Evolutionary conservation across 2,888 invertebrate genomes (phyloP), one percentile per base, ranked within the genome.

Genomic region (Conchocele bisecta): DNA sequence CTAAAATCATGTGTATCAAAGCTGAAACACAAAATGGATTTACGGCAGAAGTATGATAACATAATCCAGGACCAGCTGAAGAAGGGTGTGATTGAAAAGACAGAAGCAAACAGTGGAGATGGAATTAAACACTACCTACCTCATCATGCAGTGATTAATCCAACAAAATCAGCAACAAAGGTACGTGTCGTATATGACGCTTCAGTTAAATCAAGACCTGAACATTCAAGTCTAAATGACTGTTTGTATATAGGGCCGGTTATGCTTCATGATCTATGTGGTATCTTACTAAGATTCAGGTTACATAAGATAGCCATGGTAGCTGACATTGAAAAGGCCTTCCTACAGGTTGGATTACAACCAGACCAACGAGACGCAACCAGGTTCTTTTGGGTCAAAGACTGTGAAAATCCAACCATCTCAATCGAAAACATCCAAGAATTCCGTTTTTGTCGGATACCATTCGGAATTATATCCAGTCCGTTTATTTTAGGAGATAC

Each of bases 71-170:
- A 42, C 42, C n/a, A 42, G 42, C n/a, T 42, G 7, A 6, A n/a
- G 22, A 42, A 42, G n/a, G 67, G 72, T 13, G 35, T 61, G 1
- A 68, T 68, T 17, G 68, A 73, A 37, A 61, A 63, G 28, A 57
- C 61, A 15, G 37, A 28, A 13, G 26, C 20, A 13, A 13, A 48
- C 4, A n/a, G 24, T 7, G 17, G 35, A 3, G 39, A 59, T 53
- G 66, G 53, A 44, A 29, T 53, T 1, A n/a, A 44, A 22, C 67
- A 67, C 28, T 67, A 67, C 28, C n/a, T 66, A n/a, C 59, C 59
- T 4, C 66, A 66, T 26, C 66, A 59, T 24, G 66, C 59, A 17
- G 51, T 66, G 4, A 44, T 66, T 15, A 66, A n/a, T 13, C 59
- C 53, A n/a, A 22, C 31, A 37, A 61, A 41, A 24, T 37, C 61